Evolutionary conservation across 1,140 invertebrate genomes (phyloP), one percentile per base, ranked within the genome.

Genomic region (Hypothenemus hampei): DNA sequence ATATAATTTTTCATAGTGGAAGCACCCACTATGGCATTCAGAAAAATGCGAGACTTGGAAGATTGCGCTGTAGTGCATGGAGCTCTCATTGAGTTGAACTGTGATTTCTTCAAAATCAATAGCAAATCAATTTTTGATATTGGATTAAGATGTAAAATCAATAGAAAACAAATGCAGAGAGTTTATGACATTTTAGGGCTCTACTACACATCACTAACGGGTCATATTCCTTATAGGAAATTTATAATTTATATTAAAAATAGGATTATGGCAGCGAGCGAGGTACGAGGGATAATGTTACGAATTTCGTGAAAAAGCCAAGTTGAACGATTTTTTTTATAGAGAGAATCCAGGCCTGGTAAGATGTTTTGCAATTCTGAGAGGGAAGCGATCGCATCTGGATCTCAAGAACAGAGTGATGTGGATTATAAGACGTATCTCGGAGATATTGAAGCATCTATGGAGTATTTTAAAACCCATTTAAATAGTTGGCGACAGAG

Each of bases 121-220:
- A 7, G 36, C 4, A 61, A 62, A 20, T 35, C 31, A 13, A 53
- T 66, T 11, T 54, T 59, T 7, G 49, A 57, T 39, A 20, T 57
- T 11, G 44, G 53, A 10, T 50, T 48, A 16, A 46, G 55, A 33
- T 36, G 54, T 10, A 66, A 68, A 47, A 58, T 68, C 6, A 50
- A 59, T n/a, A 65, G 56, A 29, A 59, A 53, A 26, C 66, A 68
- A 35, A 41, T 49, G 16, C 57, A 58, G 16, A 43, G 63, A 7
- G 35, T 68, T 29, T 61, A 60, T 31, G 66, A 68, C 35, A 64
- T 68, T 39, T 55, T 68, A 29, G 24, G 58, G 1, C 59, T 52
- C 36, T 59, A 51, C 20, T 53, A 57, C 13, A 37, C 61, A 1
- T 31, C 37, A 3, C 21, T 58, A 26, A 54, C 24, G 3, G 57